These are phyloP conservation scores for Schlechtendalia chinensis DNA, from an alignment of 1,140 invertebrate species.

Conservation along the genomic window DNA sequence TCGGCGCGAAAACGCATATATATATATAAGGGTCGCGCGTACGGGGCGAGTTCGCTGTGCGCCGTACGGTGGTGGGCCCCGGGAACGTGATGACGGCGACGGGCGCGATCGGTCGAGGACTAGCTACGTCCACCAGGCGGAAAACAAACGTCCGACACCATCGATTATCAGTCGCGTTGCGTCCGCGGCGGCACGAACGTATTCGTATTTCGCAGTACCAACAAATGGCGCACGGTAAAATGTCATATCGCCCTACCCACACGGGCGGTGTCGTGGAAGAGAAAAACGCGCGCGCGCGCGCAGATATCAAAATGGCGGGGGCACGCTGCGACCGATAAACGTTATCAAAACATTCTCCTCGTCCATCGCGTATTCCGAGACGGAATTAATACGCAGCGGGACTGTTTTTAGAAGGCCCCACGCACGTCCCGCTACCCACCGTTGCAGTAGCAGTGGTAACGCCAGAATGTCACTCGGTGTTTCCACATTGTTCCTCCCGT, in stretches of 20 bases:
- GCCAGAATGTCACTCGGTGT: no score
- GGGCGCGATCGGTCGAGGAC: conserved; percentile 34
- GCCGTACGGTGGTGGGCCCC: background rate
- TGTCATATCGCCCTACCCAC: conserved; percentile 4
- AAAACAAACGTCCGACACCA: conserved; percentile 45
- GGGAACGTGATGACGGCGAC: background rate
- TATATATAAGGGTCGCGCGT: no score
- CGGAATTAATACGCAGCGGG: no score
- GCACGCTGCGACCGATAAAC: no score
- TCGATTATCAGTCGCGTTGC: conserved; percentile 42
- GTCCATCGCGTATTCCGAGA: no score
- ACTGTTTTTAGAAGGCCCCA: no score
- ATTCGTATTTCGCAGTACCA: conserved; percentile 14
- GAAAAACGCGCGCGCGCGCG: background rate
- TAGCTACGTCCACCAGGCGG: background rate
- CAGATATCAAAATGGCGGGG: background rate
- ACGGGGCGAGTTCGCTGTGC: background rate
- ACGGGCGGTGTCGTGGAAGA: conserved; percentile 28
- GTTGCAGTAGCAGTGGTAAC: no score
- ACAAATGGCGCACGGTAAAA: conserved; percentile 45
- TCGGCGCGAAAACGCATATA: background rate
- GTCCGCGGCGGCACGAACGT: background rate
- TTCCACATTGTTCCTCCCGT: no score
- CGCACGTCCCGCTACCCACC: no score
- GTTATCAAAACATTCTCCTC: no score